Evolutionary conservation across 2,888 invertebrate species (phyloP).

Genomic region (Harpagoxenus sublaevis): DNA sequence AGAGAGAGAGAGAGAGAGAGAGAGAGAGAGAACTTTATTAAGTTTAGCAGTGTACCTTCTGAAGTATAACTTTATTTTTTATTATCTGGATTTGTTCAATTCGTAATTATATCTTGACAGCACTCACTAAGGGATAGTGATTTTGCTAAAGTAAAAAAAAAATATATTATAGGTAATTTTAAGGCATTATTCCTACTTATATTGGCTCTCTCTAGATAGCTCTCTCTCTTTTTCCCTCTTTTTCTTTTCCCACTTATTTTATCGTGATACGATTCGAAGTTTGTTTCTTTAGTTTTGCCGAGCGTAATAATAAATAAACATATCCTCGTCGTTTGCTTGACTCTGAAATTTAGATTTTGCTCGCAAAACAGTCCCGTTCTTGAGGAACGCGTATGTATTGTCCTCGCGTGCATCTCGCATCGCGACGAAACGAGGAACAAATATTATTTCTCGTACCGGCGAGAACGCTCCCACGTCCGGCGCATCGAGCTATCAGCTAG

Average conservation of each 20-base stretch:
- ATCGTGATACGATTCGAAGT: background rate
- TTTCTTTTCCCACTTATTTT: background rate
- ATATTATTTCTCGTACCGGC: conserved; percentile 61
- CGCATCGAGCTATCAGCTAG: conserved; percentile 46
- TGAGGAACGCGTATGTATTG: conserved; percentile 3
- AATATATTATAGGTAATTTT: background rate
- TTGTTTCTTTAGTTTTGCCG: background rate
- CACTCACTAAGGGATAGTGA: background rate
- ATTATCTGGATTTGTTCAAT: background rate
- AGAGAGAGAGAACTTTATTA: background rate
- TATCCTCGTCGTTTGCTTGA: conserved; percentile 15
- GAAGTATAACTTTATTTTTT: background rate
- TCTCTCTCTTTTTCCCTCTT: background rate
- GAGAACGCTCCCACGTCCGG: conserved; percentile 27
- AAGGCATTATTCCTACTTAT: background rate
- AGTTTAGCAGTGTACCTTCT: background rate
- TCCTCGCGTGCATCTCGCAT: conserved; percentile 47
- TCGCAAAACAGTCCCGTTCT: background rate
- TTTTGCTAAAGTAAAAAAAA: background rate
- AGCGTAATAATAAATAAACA: conserved; percentile 23
- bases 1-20: no score
- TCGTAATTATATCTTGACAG: background rate
- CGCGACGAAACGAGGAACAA: conserved; percentile 62
- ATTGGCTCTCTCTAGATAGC: background rate
- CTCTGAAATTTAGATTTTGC: conserved; percentile 37